Conservation (phyloP, 2,888 invertebrate species). For the Drosophila pegasa region DNA sequence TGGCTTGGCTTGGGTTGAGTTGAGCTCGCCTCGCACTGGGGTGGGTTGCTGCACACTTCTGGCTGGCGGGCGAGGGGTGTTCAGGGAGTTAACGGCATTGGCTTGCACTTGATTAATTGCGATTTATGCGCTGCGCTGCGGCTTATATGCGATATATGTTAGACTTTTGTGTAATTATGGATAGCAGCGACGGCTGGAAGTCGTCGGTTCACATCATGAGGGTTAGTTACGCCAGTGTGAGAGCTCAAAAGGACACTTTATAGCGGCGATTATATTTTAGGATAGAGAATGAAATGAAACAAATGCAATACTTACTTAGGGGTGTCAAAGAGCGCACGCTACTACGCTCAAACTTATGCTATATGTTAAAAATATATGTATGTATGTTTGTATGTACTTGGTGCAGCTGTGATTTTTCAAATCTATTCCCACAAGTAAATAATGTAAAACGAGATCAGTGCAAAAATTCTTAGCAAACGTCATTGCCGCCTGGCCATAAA, state of each 20-base stretch:
- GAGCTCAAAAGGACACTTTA: constrained; percentile 56
- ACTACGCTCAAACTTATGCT: constrained; percentile 58
- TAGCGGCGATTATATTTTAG: constrained; percentile 40
- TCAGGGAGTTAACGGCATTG: constrained; percentile 66
- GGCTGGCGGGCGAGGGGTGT: constrained; percentile 12
- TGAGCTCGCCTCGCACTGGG: constrained; percentile 5
- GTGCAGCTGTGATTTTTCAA: constrained; percentile 49
- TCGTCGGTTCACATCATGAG: constrained; percentile 45
- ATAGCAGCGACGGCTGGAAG: constrained; percentile 35
- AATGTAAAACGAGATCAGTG: constrained; percentile 51
- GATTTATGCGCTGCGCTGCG: constrained; percentile 72
- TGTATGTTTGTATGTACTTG: neutral
- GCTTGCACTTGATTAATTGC: constrained; percentile 80
- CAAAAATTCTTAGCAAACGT: constrained; percentile 53
- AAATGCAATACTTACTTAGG: constrained; percentile 36
- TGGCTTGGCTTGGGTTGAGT: neutral
- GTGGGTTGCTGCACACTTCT: constrained; percentile 45
- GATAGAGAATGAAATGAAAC: constrained; percentile 40
- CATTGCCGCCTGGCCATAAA: constrained; percentile 52
- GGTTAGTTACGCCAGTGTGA: constrained; percentile 58
- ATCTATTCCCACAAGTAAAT: constrained; percentile 48
- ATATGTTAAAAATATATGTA: constrained; percentile 13
- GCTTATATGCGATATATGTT: constrained; percentile 70
- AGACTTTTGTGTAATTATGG: constrained; percentile 68
- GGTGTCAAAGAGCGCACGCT: constrained; percentile 49